Base-by-base conservation (phyloP, 2,888 invertebrate genomes). In the Strigamia crassipes region DNA sequence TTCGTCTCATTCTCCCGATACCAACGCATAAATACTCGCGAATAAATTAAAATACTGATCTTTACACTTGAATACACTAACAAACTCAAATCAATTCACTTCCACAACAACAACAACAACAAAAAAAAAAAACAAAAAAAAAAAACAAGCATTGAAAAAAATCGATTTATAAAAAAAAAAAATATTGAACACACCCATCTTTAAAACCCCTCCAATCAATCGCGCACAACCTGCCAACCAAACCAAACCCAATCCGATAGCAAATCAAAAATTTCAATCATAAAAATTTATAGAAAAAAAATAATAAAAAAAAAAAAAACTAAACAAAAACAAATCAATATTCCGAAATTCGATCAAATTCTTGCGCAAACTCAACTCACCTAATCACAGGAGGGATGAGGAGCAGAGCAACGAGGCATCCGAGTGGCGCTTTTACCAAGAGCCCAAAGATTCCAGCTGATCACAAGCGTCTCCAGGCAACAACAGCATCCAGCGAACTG, bases 371-470 rank as follows among this genome's bases (percentile, higher is more conserved):
- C 18, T 61, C 61, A 23, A 31, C 73, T 73, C 31, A 73, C 73
- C 73, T 73, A 73, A 73, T 73, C 73, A 73, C 73, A 73, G 73
- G 73, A 73, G 31, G 31, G 73, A 73, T 73, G 73, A 73, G 73
- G 15, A 27, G 31, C 73, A n/a, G 73, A 73, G 73, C 73, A 73
- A 23, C 27, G 31, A 73, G 73, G 73, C 73, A 73, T 73, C 73
- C 73, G 73, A 73, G 73, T 73, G 73, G 73, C 73, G 73, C 73
- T 73, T 56, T 73, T 31, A 73, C 73, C 73, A 73, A 73, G 73
- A 73, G 73, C 73, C 73, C 73, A 73, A 73, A 73, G 73, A 73
- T 73, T 73, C 73, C 73, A 73, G 73, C 73, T 73, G 73, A 73
- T 73, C 73, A 73, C 73, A 73, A 73, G 73, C 73, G 73, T 73